Base-by-base conservation (phyloP, 2,888 invertebrate genomes). In the Amphipoea oculea region DNA sequence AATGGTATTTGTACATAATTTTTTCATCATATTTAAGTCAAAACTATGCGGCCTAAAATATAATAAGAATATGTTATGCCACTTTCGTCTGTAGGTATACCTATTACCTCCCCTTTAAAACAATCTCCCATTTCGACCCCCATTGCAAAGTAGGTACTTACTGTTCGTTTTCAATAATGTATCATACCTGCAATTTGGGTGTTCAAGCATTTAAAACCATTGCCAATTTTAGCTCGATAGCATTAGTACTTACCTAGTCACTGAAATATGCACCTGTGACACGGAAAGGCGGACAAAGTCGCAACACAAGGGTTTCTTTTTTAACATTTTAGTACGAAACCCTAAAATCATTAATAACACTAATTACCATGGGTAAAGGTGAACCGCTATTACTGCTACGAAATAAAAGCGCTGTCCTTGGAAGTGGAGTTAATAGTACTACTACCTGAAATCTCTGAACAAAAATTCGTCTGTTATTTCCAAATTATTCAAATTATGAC, bases 1-100 rank as follows among this genome's bases (percentile, higher is more conserved):
- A 80, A 63, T 80, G 80, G 80, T 80, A 80, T 81, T 68, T 80
- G 60, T 73, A 51, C 42, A 74, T 57, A 63, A 2, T 74, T 57
- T 81, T 81, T 81, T 74, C 54, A 81, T 48, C 54, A 57, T 81
- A 72, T 60, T 79, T 79, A 73, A 68, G 48, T 54, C 12, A 48
- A 60, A 66, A 66, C 17, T 48, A 48, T 40, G 45, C 23, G 29
- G 48, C 29, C 36, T 45, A 63, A 20, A 62, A 29, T 76, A 14
- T 62, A 40, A 60, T 70, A 54, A 36, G 20, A 51, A 51, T n/a
- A n/a, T 70, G 9, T 54, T 70, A 40, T 9, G 14, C 23, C 14
- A 23, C 23, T 36, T 45, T 45, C 45, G 1, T 12, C 36, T 23
- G 36, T n/a, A n/a, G n/a, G n/a, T 51, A 20, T 36, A 69, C 12